phyloP scores from a whole-genome alignment of 2,113 vertebrate genomes.

The Paralichthys olivaceus region DNA sequence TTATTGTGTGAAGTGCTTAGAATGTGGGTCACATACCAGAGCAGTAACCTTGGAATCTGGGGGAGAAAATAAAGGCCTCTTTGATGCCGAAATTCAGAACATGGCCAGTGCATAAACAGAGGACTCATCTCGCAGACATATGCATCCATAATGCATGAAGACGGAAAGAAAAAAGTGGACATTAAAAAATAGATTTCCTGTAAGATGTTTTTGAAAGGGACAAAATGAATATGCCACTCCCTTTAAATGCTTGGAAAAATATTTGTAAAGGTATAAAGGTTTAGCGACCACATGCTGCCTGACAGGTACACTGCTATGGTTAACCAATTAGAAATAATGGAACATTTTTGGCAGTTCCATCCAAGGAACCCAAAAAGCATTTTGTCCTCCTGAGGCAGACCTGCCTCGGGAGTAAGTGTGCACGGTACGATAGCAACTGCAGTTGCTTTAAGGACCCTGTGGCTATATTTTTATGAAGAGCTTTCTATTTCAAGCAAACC shows the following conservation, averaged over 20 bases:
- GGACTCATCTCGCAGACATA: slow-evolving; percentile 37
- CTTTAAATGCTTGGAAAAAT: slow-evolving; percentile 11
- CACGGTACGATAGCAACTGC: slow-evolving; percentile 59
- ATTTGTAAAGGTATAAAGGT: slow-evolving; percentile 9
- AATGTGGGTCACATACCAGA: slow-evolving; percentile 74
- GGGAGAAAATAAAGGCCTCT: slow-evolving; percentile 61
- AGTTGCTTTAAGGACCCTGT: slow-evolving; percentile 44
- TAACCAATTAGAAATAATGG: slow-evolving; percentile 55
- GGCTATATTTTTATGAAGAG: slow-evolving; percentile 61
- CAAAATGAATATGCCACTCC: slow-evolving; percentile 33
- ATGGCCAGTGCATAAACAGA: slow-evolving; percentile 46
- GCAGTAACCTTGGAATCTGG: slow-evolving; percentile 66
- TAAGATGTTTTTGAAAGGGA: slow-evolving; percentile 31
- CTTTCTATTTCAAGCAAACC: slow-evolving; percentile 62
- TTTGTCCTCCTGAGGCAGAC: slow-evolving; percentile 56
- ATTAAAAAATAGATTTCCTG: slow-evolving; percentile 24
- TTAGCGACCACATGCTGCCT: slow-evolving; percentile 36
- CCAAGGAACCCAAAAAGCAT: slow-evolving; percentile 38
- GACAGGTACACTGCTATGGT: slow-evolving; percentile 27
- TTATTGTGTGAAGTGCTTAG: slow-evolving; percentile 64
- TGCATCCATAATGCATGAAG: slow-evolving; percentile 46
- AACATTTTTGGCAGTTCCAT: slow-evolving; percentile 41
- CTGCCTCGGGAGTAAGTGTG: slow-evolving; percentile 62
- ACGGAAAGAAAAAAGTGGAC: neutral
- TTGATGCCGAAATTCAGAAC: slow-evolving; percentile 63